These are phyloP conservation scores for Conus betulinus DNA, from an alignment of 1,140 invertebrate species.

Conservation along the genomic window DNA sequence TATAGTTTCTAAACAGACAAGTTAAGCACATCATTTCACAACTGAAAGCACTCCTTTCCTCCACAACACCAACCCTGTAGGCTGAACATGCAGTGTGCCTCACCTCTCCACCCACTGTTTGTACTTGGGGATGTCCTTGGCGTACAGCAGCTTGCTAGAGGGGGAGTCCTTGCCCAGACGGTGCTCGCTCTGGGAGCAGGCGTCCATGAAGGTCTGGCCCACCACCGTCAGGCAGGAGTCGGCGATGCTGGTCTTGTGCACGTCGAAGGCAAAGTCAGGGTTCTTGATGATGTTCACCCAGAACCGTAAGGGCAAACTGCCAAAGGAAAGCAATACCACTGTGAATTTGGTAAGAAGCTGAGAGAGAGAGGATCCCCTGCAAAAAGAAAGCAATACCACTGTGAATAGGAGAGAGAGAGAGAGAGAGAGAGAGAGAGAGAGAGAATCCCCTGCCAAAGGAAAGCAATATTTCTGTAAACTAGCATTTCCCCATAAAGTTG, in stretches of 20 bases:
- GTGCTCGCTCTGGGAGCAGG: slow-evolving; percentile 98
- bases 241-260: slow-evolving; percentile 99
- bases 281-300: slow-evolving; percentile 99
- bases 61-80: too few relatives aligned
- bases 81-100: slow-evolving; percentile 1
- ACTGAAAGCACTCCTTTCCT: too few relatives aligned
- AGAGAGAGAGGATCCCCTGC: too few relatives aligned
- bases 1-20: too few relatives aligned
- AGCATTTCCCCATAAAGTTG: too few relatives aligned
- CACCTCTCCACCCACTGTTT: slow-evolving; percentile 99
- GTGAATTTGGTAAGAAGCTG: too few relatives aligned
- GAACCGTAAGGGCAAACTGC: slow-evolving; percentile 86
- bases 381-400: too few relatives aligned
- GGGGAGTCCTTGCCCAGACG: slow-evolving; percentile 99
- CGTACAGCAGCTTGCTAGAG: slow-evolving; percentile 98
- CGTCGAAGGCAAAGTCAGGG: slow-evolving; percentile 99
- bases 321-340: slow-evolving; percentile 51
- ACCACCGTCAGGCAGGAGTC: slow-evolving; percentile 99
- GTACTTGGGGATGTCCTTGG: slow-evolving; percentile 99
- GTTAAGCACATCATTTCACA: too few relatives aligned
- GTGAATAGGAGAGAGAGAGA: too few relatives aligned
- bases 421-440: too few relatives aligned
- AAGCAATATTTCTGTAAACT: too few relatives aligned
- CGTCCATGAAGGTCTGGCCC: slow-evolving; percentile 99
- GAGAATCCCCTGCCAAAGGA: too few relatives aligned